These are phyloP conservation scores for Leptocoma aspasia DNA, from an alignment of 2,113 vertebrate species.

Conservation along the genomic window DNA sequence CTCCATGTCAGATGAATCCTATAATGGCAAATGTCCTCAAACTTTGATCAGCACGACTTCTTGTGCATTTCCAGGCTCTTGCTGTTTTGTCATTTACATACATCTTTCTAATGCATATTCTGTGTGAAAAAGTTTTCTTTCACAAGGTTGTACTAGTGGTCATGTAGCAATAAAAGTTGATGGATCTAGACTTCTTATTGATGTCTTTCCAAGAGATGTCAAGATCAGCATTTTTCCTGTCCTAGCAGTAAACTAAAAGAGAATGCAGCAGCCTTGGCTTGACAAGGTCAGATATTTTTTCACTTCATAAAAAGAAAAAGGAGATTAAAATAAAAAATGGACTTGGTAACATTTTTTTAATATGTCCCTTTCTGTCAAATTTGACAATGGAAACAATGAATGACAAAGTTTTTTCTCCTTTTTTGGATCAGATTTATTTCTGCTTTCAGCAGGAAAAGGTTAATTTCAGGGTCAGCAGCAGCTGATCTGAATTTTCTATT, in stretches of 20 bases:
- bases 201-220: background rate
- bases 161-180: background rate
- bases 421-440: background rate
- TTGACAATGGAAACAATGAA: background rate
- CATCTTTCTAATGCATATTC: background rate
- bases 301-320: background rate
- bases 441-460: background rate
- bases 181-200: background rate
- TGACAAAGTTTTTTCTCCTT: background rate
- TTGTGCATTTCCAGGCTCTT: background rate
- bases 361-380: background rate
- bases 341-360: background rate
- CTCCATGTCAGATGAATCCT: background rate
- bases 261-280: background rate
- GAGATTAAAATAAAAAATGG: background rate
- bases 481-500: background rate
- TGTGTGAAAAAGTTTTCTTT: background rate
- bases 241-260: background rate
- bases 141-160: background rate
- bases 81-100: background rate
- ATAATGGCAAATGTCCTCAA: background rate
- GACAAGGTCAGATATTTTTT: slow-evolving; percentile 30
- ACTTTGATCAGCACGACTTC: background rate
- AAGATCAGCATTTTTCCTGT: background rate
- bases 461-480: background rate